phyloP scores from a whole-genome alignment of 1,140 invertebrate species.

The Scylla paramamosain region DNA sequence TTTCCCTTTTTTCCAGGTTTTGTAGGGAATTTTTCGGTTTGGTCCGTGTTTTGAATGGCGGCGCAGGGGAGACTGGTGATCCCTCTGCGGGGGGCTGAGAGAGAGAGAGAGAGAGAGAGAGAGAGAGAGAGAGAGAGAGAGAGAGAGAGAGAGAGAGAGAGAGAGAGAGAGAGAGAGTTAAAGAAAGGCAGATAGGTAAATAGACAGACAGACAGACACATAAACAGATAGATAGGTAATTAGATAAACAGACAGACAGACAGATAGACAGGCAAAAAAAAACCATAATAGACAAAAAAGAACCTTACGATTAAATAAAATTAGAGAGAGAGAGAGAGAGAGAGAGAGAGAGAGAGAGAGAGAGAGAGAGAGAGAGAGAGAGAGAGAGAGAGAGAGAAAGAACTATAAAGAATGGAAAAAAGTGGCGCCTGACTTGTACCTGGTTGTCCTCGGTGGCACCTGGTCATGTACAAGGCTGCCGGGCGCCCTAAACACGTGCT shows the following conservation, averaged over 20 bases:
- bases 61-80: neutral
- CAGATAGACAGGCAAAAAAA: too few species aligned
- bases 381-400: conserved; percentile 12
- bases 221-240: too few species aligned
- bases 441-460: neutral
- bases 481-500: neutral
- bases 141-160: too few species aligned
- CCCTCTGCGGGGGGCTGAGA: neutral
- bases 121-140: too few species aligned
- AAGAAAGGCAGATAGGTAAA: too few species aligned
- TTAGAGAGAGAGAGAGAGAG: neutral
- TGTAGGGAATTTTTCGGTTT: neutral
- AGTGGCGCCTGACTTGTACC: neutral
- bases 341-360: conserved; percentile 9
- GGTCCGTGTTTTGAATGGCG: neutral
- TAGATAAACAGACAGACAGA: too few species aligned
- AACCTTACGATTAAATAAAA: too few species aligned
- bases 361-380: conserved; percentile 11
- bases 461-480: neutral
- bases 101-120: too few species aligned
- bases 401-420: neutral
- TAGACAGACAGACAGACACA: too few species aligned
- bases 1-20: neutral
- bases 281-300: too few species aligned
- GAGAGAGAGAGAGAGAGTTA: too few species aligned